Conservation (phyloP, 2,888 invertebrate genomes). For the Heliconius erato region DNA sequence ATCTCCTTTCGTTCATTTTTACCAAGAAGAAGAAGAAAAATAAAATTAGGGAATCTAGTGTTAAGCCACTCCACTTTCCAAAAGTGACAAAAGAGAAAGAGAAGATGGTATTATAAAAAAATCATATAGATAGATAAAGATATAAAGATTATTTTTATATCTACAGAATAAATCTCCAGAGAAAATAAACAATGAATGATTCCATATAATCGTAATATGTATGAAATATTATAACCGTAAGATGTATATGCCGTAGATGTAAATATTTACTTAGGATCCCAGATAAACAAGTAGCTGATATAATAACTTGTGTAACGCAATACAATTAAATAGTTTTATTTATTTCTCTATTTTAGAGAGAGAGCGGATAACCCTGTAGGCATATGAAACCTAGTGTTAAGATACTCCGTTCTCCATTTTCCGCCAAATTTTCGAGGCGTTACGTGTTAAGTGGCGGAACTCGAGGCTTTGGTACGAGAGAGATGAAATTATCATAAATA, state of each 20-base stretch:
- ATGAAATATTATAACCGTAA: not conserved
- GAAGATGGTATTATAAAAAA: not conserved
- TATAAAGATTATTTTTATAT: not conserved
- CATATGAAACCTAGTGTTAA: too few species aligned
- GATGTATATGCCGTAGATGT: too few species aligned
- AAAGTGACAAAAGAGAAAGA: too few species aligned
- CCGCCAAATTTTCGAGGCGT: too few species aligned
- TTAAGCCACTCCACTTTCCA: too few species aligned
- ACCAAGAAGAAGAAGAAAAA: not conserved
- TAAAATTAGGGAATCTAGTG: too few species aligned
- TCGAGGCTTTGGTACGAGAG: too few species aligned
- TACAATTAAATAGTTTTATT: not conserved
- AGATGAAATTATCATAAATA: too few species aligned
- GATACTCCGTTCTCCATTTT: too few species aligned
- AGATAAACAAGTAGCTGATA: slow-evolving; percentile 4
- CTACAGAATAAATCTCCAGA: not conserved
- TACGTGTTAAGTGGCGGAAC: too few species aligned
- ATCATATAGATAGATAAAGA: not conserved
- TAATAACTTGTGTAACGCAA: not conserved
- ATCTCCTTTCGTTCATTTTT: not conserved
- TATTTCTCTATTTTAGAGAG: too few species aligned
- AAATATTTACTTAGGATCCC: not conserved
- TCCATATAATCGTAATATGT: not conserved
- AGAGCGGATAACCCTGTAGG: too few species aligned
- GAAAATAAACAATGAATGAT: not conserved